Evolutionary conservation across 2,888 invertebrate genomes (phyloP).

Genomic region (Philhelius pedissequus): DNA sequence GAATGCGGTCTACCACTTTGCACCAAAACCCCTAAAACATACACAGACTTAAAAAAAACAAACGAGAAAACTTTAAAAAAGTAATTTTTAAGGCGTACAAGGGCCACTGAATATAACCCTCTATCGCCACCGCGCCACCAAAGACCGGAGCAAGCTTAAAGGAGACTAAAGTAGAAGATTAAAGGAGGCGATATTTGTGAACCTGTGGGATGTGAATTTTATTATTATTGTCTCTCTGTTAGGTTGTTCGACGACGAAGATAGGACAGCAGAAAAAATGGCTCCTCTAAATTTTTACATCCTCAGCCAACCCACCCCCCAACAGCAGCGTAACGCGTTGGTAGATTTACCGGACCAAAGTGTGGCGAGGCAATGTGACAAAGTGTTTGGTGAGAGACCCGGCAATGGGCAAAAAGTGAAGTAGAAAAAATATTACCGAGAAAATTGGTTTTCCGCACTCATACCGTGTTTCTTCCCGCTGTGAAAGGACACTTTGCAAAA

Average conservation of each 20-base stretch:
- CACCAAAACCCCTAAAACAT: background rate
- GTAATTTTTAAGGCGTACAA: conserved; percentile 37
- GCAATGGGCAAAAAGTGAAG: conserved; percentile 33
- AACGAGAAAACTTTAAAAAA: conserved; percentile 57
- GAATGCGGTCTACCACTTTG: conserved; percentile 45
- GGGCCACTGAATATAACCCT: conserved; percentile 21
- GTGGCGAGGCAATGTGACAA: conserved; percentile 45
- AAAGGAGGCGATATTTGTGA: conserved; percentile 6
- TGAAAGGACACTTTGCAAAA: conserved; percentile 45
- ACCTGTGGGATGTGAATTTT: conserved; percentile 63
- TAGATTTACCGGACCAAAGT: conserved; percentile 7
- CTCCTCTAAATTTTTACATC: conserved; percentile 40
- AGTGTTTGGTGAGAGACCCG: conserved; percentile 17
- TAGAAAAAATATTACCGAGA: conserved; percentile 51
- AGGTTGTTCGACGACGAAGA: conserved; percentile 21
- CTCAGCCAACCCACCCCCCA: background rate
- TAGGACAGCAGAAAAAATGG: background rate
- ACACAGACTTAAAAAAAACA: background rate
- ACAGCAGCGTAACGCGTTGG: background rate
- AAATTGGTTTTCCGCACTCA: conserved; percentile 62
- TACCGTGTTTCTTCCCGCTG: background rate
- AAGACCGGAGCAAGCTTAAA: background rate
- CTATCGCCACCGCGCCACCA: background rate
- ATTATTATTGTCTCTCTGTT: conserved; percentile 60
- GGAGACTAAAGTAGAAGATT: background rate